Base-by-base conservation (phyloP, 92 coral and sea anemone genomes). In the Galaxea fascicularis region DNA sequence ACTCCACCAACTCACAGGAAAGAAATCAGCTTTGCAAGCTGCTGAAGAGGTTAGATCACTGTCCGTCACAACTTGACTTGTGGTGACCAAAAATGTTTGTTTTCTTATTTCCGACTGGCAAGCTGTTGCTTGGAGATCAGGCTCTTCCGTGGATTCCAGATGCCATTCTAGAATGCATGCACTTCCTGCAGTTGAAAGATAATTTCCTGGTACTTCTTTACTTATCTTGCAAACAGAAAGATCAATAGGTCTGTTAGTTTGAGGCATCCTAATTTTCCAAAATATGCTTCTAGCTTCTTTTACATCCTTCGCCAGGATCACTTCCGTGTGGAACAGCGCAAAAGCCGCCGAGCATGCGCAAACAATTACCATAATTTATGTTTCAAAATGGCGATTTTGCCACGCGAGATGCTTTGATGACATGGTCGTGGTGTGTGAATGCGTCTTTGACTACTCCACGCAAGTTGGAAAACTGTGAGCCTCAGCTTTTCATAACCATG, bases 21-120 rank as follows among this genome's bases (percentile, higher is more conserved):
- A 6, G 64, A 73, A 73, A 17, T 73, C 78, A 1, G 63, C 78
- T 18, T 0, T 73, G 24, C 62, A 73, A 73, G 78, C 45, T 73
- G 16, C 25, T 18, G 41, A 14, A 47, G 74, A 69, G 16, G 14
- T 49, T 29, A 52, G 20, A 51, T 73, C 78, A 14, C 27, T 1
- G 47, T 25, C 27, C 10, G 0, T 51, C 25, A 73, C 46, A 0
- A 73, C 78, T 20, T 73, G 46, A 26, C 44, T 73, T 10, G 78
- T 73, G 1, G 78, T 52, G 1, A 54, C 78, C 15, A 73, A 11
- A 8, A 27, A 52, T 73, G 58, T 73, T 16, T 49, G 47, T 18
- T 18, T 17, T 17, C 8, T 22, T 10, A 0, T 49, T 21, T 22
- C 39, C 20, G 39, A 0, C 16, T 0, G 14, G 24, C 44, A 1